These are phyloP conservation scores for Riparia riparia DNA, from an alignment of 2,113 vertebrate species.

Conservation along the genomic window DNA sequence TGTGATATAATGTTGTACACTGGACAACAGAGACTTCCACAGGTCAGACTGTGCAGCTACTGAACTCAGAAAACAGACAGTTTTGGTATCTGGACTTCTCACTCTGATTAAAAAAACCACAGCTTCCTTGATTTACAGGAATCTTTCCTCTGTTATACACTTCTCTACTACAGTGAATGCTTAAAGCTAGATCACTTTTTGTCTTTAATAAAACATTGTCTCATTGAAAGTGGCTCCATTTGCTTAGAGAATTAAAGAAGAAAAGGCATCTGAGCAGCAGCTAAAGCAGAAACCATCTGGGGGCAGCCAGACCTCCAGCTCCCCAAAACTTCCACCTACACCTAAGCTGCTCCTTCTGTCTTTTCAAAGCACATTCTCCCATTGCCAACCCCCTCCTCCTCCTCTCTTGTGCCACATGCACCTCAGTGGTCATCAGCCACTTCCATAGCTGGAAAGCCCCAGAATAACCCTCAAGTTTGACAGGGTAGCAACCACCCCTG, in stretches of 20 bases:
- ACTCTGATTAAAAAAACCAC: neutral
- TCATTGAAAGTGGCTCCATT: neutral
- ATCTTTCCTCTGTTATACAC: neutral
- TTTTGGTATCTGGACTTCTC: neutral
- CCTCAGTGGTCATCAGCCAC: neutral
- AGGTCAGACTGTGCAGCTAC: neutral
- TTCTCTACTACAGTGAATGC: neutral
- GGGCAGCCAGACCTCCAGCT: neutral
- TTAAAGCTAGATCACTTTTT: neutral
- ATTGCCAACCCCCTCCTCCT: neutral
- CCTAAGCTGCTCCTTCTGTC: neutral
- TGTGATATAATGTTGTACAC: neutral
- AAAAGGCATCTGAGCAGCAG: neutral
- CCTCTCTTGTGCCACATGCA: neutral
- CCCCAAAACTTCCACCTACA: neutral
- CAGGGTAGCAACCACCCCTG: neutral
- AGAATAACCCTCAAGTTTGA: neutral
- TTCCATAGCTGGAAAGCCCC: neutral
- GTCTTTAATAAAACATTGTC: neutral
- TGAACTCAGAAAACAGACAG: neutral
- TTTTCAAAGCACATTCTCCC: neutral
- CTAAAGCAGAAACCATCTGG: neutral
- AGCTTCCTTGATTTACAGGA: neutral
- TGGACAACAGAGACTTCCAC: neutral
- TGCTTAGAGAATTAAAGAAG: neutral